A percentile compares a stretch with the other conserved stretches of the same genome.
These are phyloP conservation scores for Atherinomorus stipes DNA, from an alignment of 2,113 vertebrate genomes.

Conservation along the genomic window DNA sequence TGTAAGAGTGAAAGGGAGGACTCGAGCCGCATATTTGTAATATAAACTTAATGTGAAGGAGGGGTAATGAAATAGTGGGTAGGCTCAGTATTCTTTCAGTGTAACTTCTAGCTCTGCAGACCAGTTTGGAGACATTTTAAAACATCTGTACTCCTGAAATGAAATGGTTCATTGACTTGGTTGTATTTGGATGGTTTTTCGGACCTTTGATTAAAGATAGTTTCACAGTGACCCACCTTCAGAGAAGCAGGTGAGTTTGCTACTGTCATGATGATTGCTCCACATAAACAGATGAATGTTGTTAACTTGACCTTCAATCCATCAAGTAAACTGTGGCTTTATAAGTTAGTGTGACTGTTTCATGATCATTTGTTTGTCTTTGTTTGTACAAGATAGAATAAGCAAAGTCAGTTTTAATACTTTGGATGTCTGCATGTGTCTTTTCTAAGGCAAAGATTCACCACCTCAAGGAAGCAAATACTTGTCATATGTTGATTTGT, in stretches of 20 bases:
- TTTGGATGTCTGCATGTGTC: too few species aligned
- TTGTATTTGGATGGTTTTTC: neutral
- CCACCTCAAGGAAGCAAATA: too few species aligned
- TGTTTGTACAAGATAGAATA: too few species aligned
- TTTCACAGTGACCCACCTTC: slow-evolving; percentile 33
- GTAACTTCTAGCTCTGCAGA: neutral
- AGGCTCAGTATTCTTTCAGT: neutral
- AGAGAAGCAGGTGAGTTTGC: slow-evolving; percentile 69
- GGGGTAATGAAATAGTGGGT: neutral
- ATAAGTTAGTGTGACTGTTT: too few species aligned
- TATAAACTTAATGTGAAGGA: slow-evolving; percentile 6
- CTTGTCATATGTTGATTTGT: too few species aligned
- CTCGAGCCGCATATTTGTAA: neutral
- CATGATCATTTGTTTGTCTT: too few species aligned
- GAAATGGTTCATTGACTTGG: neutral
- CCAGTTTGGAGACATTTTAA: neutral
- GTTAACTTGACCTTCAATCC: too few species aligned
- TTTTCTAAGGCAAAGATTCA: too few species aligned
- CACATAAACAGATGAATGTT: too few species aligned
- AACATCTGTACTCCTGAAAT: too few species aligned
- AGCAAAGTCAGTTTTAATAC: too few species aligned
- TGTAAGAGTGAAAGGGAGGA: slow-evolving; percentile 9
- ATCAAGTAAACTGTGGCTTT: too few species aligned
- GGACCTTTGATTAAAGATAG: slow-evolving; percentile 59
- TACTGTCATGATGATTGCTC: neutral